Conservation (phyloP, 2,888 invertebrate genomes). For the Globia sparganii region DNA sequence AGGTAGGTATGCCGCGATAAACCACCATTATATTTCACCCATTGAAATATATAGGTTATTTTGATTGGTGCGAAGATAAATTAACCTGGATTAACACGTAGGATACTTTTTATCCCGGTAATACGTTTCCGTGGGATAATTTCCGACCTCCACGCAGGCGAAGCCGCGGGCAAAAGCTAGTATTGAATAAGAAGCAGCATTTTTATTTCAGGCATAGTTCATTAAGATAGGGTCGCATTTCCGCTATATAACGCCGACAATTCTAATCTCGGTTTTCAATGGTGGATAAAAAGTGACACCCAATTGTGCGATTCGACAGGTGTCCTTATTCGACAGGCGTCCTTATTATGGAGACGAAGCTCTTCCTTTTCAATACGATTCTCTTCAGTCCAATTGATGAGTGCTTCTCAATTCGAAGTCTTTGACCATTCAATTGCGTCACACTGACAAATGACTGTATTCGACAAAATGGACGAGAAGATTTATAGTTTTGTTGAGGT, state of each 20-base stretch:
- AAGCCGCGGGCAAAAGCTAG: too few species aligned
- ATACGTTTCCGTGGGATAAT: too few species aligned
- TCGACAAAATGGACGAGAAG: constrained; percentile 45
- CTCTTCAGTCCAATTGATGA: constrained; percentile 38
- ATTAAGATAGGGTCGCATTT: background rate
- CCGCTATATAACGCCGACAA: constrained; percentile 28
- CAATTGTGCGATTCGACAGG: constrained; percentile 37
- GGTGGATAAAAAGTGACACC: constrained; percentile 28
- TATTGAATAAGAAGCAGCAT: background rate
- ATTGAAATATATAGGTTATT: too few species aligned
- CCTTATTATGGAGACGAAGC: constrained; percentile 3
- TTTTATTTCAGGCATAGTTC: background rate
- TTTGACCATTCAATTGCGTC: constrained; percentile 53
- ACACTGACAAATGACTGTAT: constrained; percentile 55
- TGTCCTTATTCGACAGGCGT: constrained; percentile 17
- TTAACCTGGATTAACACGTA: too few species aligned
- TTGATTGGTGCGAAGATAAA: too few species aligned
- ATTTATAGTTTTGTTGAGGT: constrained; percentile 47
- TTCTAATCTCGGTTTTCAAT: constrained; percentile 39
- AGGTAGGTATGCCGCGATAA: too few species aligned
- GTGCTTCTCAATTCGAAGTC: constrained; percentile 46
- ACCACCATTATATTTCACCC: too few species aligned
- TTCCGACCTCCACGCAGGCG: too few species aligned
- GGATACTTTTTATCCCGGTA: too few species aligned
- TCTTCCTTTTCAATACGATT: constrained; percentile 23